Evolutionary conservation across 2,797 vertebrate genomes (phyloP).

Genomic region (Pangasius djambal): DNA sequence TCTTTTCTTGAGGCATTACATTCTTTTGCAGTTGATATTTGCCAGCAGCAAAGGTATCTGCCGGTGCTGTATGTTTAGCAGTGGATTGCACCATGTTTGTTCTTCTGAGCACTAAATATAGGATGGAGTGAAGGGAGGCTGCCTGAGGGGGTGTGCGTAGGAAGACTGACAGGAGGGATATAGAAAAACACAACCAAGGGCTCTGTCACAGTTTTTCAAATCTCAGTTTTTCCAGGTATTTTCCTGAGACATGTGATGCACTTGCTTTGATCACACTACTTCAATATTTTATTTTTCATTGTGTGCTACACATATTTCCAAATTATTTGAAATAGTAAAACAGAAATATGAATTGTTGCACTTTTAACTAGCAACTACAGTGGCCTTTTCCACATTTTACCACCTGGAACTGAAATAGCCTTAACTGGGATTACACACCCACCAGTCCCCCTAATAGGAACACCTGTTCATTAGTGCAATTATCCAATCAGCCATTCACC

Average conservation of each 20-base stretch:
- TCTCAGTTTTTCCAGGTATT: background rate
- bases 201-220: background rate
- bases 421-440: background rate
- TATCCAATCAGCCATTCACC: background rate
- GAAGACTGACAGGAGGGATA: background rate
- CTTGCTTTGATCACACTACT: background rate
- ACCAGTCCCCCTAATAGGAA: background rate
- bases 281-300: background rate
- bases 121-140: background rate
- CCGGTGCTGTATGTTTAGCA: background rate
- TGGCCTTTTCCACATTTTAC: background rate
- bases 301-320: background rate
- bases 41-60: background rate
- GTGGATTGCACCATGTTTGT: constrained; percentile 13
- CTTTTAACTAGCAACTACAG: background rate
- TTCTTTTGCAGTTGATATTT: background rate
- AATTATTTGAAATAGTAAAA: background rate
- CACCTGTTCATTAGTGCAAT: background rate
- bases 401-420: background rate
- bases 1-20: background rate
- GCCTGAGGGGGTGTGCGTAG: background rate
- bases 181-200: background rate
- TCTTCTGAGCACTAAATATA: constrained; percentile 9
- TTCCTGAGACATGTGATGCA: background rate
- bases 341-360: background rate